Conservation (phyloP, 2,113 vertebrate species). For the Argyrosomus japonicus region DNA sequence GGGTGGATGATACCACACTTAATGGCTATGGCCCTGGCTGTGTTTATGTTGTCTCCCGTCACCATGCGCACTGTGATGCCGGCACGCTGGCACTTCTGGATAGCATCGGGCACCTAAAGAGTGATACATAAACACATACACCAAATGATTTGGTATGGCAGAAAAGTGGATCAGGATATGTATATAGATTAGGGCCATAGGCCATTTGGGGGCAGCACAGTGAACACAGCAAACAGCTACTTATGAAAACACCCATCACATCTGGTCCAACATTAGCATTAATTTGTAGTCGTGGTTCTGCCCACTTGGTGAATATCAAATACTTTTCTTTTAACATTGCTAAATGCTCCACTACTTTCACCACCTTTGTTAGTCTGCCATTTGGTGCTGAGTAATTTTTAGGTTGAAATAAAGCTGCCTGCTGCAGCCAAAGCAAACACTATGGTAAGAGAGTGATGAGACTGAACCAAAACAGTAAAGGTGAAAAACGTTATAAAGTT, state of each 20-base stretch:
- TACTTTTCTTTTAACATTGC: background rate
- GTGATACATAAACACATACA: background rate
- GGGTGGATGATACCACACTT: conserved; percentile 99
- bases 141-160: background rate
- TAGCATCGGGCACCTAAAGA: conserved; percentile 94
- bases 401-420: background rate
- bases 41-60: conserved; percentile 99
- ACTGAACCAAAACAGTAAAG: background rate
- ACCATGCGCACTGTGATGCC: conserved; percentile 99
- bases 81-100: conserved; percentile 94
- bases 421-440: background rate
- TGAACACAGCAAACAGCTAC: background rate
- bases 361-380: conserved; percentile 2
- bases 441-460: background rate
- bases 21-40: conserved; percentile 96
- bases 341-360: background rate
- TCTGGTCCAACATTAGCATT: background rate
- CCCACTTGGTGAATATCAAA: background rate
- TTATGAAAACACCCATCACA: background rate
- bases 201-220: background rate
- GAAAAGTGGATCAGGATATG: background rate
- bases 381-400: conserved; percentile 14
- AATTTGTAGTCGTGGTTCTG: background rate
- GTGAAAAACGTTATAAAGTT: background rate
- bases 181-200: background rate